Evolutionary conservation across 2,888 invertebrate genomes (phyloP), one percentile per base, ranked within the genome.

Genomic region (Caenorhabditis parvicauda): DNA sequence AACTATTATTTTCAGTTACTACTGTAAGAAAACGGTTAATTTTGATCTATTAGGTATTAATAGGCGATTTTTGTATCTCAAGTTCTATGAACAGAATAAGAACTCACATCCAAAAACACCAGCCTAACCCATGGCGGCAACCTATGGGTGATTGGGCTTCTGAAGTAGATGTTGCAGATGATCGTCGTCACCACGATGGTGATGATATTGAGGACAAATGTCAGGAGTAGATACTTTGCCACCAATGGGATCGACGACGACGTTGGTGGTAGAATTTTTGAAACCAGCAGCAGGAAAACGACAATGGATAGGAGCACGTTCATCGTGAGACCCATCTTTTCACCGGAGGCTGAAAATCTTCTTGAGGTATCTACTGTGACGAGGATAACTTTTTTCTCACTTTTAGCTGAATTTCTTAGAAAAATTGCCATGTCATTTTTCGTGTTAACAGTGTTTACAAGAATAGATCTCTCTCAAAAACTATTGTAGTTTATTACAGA

Each of bases 191-290:
- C 92, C 77, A 98, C 87, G 84, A 99, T 98, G 86, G 95, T 94
- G 82, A 98, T 92, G 65, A 98, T 95, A 85, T 98, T 98, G 92
- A 98, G 95, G 79, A 98, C 94, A 86, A 98, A 98, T 54, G 98
- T 99, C 85, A 99, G 96, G 53, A 99, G 87, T 73, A 99, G 87
- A 85, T 98, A 98, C 85, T 96, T 98, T 83, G 96, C 95, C 9
- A n/a, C 83, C 52, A 86, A 77, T 54, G 98, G 98, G 81, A 98
- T 87, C 82, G 95, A 95, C 68, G 95, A 88, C 47, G 96, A 96
- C 1, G 96, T 96, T 53, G 98, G 98, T 68, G 98, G 98, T 73
- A 98, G 87, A 84, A 99, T 98, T 86, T 98, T 98, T 70, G 96
- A 95, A 67, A 98, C 95, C 76, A 98, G 88, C 82, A 98, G 86